Percentiles rank a stretch among this genome's conserved stretches.
phyloP scores from a whole-genome alignment of 2,888 invertebrate species.

The Drosophila dives region DNA sequence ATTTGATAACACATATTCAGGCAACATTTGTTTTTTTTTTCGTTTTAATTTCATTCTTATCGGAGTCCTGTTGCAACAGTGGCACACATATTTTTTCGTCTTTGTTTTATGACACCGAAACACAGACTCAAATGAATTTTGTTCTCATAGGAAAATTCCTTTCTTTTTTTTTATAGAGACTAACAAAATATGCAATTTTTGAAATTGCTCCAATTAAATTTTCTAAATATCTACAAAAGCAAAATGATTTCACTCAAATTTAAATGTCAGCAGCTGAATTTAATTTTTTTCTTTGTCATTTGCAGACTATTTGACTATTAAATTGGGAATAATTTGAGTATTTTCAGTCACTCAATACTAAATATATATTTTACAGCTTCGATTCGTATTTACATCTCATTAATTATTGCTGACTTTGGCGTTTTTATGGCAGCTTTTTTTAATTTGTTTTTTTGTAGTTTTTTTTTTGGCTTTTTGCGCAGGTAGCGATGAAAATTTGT shows the following conservation, averaged over 20 bases:
- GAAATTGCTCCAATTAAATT: too few relatives aligned
- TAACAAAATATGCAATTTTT: background rate
- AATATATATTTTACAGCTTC: background rate
- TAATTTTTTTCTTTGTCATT: background rate
- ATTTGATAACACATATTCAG: background rate
- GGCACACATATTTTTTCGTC: background rate
- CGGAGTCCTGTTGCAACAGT: background rate
- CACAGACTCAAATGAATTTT: background rate
- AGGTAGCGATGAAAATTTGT: constrained; percentile 72
- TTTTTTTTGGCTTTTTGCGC: constrained; percentile 50
- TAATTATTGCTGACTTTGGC: background rate
- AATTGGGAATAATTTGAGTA: too few relatives aligned
- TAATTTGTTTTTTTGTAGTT: background rate
- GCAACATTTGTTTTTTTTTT: too few relatives aligned
- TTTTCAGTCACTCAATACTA: background rate
- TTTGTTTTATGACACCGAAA: too few relatives aligned
- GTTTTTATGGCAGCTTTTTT: background rate
- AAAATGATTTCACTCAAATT: background rate
- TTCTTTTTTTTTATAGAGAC: rapidly evolving
- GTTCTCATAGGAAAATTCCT: background rate
- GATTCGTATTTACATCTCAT: constrained; percentile 21
- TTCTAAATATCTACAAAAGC: too few relatives aligned
- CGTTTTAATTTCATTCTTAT: background rate
- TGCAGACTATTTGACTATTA: background rate
- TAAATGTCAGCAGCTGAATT: background rate